These are phyloP conservation scores for Fopius arisanus DNA, from an alignment of 1,140 invertebrate genomes.

Conservation along the genomic window DNA sequence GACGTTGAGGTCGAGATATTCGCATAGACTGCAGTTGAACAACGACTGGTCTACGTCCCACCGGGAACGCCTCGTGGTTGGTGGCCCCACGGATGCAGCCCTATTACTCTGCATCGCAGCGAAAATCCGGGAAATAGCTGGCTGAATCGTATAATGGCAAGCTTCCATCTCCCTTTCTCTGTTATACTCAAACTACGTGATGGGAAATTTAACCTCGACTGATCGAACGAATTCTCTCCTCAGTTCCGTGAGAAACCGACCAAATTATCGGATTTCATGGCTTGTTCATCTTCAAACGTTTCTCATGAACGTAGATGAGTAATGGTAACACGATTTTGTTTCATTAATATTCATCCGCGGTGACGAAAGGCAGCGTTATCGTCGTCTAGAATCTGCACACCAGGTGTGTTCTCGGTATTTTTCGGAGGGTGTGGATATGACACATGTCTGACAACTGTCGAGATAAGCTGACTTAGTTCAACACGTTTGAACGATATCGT, in stretches of 20 bases:
- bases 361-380: not conserved
- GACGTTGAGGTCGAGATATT: conserved; percentile 36
- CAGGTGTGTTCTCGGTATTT: not conserved
- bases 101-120: not conserved
- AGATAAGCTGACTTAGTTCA: not conserved
- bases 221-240: not conserved
- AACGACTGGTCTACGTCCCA: not conserved
- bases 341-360: not conserved
- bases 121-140: conserved; percentile 3
- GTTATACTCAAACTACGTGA: conserved; percentile 27
- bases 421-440: not conserved
- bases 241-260: not conserved
- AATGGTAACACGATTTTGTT: not conserved
- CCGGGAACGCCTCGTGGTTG: not conserved
- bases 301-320: not conserved
- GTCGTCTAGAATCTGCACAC: not conserved
- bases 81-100: not conserved
- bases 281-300: not conserved
- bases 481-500: not conserved
- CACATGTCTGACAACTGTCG: not conserved
- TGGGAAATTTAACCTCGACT: conserved; percentile 28
- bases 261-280: not conserved
- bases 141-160: not conserved
- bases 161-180: not conserved
- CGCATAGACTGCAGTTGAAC: conserved; percentile 11